phyloP scores from a whole-genome alignment of 2,113 vertebrate genomes.

The Ceuthmochares aereus region DNA sequence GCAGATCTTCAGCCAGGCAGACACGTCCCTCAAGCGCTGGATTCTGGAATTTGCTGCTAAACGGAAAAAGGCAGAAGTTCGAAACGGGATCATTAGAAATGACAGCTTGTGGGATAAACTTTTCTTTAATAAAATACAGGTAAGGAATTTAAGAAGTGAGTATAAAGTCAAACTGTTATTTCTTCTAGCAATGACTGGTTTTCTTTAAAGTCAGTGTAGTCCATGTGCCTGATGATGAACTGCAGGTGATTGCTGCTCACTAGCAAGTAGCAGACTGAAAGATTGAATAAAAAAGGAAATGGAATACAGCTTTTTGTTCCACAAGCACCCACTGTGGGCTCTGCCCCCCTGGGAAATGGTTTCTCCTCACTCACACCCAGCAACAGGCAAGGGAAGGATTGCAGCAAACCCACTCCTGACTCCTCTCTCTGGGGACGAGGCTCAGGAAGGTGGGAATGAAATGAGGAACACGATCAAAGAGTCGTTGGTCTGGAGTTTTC shows the following conservation, averaged over 20 bases:
- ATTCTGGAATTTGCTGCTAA: conserved; percentile 81
- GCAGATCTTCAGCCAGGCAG: conserved; percentile 84
- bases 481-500: background rate
- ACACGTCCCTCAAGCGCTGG: conserved; percentile 82
- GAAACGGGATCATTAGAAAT: conserved; percentile 80
- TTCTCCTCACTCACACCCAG: background rate
- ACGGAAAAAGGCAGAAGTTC: conserved; percentile 82
- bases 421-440: background rate
- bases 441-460: background rate
- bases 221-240: background rate
- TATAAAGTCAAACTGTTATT: background rate
- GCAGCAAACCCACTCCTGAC: background rate
- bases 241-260: background rate
- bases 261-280: background rate
- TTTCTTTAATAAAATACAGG: conserved; percentile 86
- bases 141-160: conserved; percentile 2
- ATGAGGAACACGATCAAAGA: background rate
- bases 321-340: accelerated
- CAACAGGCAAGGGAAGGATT: background rate
- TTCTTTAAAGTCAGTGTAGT: background rate
- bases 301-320: background rate
- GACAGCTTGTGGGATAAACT: conserved; percentile 85
- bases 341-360: background rate
- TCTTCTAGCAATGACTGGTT: background rate
- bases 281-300: background rate